Base-by-base conservation (phyloP, 2,888 invertebrate genomes). In the Polymixis flavicincta region DNA sequence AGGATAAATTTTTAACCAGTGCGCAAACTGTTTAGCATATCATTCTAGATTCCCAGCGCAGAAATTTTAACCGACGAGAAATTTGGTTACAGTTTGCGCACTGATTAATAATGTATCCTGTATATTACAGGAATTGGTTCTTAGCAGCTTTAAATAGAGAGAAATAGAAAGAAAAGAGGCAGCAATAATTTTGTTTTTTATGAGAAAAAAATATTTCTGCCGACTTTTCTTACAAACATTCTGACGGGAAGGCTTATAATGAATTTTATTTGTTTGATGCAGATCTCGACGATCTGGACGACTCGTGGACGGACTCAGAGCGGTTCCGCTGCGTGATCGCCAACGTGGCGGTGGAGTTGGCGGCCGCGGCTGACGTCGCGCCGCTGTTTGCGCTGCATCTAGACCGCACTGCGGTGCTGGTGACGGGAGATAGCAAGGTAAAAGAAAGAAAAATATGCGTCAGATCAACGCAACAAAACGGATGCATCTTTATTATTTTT, bases 341-440 rank as follows among this genome's bases (percentile, higher is more conserved):
- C 11, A 88, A 92, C 9, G 48, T 95, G 6, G 89, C 85, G 17
- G 71, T 95, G 2, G 90, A 93, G 54, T 67, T 95, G 72, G 89
- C 93, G 5, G 87, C 88, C 6, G 78, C 90, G 2, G 52, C 89
- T 0, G 94, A 93, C 79, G 80, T 85, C 14, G 77, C 82, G 22
- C 93, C 95, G 9, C 87, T 96, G 19, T 65, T 94, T 7, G 95
- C 94, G 2, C 37, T 93, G 57, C 92, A 95, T 57, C 74, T 94
- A 1, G 93, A 94, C 75, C 90, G 93, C 8, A 86, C 90, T 6
- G 91, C 90, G 0, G 4, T 92, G 1, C 76, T 90, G 1, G 67
- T 94, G n/a, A 78, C 82, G 11, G 72, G 87, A 1, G 91, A 92
- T 48, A 71, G 73, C 1, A 91, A 90, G 91, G 95, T 66, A 48